Conservation (phyloP, 2,888 invertebrate species). For the Blastobasis adustella region DNA sequence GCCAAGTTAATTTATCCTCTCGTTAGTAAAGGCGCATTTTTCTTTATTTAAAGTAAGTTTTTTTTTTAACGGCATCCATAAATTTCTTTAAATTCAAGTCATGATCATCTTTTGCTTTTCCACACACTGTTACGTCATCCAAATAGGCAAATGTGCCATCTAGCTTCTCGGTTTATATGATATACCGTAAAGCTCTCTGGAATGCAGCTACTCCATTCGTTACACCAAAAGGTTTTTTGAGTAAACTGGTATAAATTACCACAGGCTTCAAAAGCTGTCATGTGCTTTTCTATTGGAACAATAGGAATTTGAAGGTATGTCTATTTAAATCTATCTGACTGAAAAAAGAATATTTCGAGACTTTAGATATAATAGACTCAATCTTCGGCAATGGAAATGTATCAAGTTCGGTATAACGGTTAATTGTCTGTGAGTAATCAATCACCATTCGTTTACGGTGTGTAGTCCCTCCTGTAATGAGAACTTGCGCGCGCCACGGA, state of each 20-base stretch:
- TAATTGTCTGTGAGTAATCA: constrained; percentile 21
- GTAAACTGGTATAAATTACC: constrained; percentile 5
- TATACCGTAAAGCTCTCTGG: constrained; percentile 6
- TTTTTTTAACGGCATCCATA: constrained; percentile 4
- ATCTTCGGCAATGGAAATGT: constrained; percentile 18
- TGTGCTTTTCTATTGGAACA: background rate
- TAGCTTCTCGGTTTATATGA: constrained; percentile 9
- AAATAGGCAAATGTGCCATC: constrained; percentile 12
- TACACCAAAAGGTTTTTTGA: constrained; percentile 5
- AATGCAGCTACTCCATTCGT: constrained; percentile 9
- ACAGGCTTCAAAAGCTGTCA: constrained; percentile 6
- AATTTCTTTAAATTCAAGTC: constrained; percentile 10
- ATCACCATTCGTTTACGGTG: constrained; percentile 19
- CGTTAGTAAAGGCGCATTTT: background rate
- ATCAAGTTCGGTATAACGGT: constrained; percentile 16
- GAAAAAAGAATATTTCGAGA: constrained; percentile 3
- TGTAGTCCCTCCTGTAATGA: constrained; percentile 10
- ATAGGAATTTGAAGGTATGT: constrained; percentile 7
- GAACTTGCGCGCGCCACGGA: constrained; percentile 18
- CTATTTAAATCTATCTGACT: constrained; percentile 2
- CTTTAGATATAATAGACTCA: constrained; percentile 7
- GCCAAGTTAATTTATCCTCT: constrained; percentile 9
- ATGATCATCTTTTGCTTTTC: constrained; percentile 9
- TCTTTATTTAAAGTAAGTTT: constrained; percentile 1
- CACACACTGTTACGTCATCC: constrained; percentile 16